These are phyloP conservation scores for Chymomyza caudatula DNA, from an alignment of 2,888 invertebrate genomes.

Conservation along the genomic window DNA sequence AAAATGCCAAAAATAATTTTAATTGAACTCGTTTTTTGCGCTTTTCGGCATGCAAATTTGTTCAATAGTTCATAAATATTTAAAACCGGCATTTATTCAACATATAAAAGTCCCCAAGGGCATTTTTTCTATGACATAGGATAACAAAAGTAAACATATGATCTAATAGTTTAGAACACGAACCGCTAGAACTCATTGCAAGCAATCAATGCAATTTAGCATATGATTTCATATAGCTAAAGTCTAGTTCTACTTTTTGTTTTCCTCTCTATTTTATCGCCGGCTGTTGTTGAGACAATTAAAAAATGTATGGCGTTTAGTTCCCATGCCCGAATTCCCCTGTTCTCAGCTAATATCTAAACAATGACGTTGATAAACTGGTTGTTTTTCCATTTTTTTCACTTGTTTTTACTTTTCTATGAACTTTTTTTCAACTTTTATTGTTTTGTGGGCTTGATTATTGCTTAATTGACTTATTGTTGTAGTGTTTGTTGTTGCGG, in stretches of 20 bases:
- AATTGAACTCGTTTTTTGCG: conserved; percentile 62
- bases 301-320: conserved; percentile 21
- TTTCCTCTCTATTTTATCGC: conserved; percentile 17
- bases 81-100: background rate
- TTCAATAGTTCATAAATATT: background rate
- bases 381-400: conserved; percentile 24
- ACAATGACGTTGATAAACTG: conserved; percentile 64
- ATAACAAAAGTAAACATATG: conserved; percentile 24
- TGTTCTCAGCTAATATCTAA: conserved; percentile 28
- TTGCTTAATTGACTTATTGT: conserved; percentile 65
- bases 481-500: conserved; percentile 23
- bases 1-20: background rate
- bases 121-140: conserved; percentile 4
- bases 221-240: conserved; percentile 55
- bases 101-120: background rate
- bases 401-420: conserved; percentile 14
- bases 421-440: conserved; percentile 57
- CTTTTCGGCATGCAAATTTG: background rate
- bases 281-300: conserved; percentile 27
- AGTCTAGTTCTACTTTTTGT: conserved; percentile 25
- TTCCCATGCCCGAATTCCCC: conserved; percentile 27
- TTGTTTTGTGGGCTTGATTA: conserved; percentile 64
- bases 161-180: conserved; percentile 43
- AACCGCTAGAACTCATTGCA: background rate
- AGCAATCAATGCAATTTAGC: conserved; percentile 63